Evolutionary conservation across 2,797 vertebrate genomes (phyloP), one percentile per base, ranked within the genome.

Genomic region (Acrocephalus scirpaceus): DNA sequence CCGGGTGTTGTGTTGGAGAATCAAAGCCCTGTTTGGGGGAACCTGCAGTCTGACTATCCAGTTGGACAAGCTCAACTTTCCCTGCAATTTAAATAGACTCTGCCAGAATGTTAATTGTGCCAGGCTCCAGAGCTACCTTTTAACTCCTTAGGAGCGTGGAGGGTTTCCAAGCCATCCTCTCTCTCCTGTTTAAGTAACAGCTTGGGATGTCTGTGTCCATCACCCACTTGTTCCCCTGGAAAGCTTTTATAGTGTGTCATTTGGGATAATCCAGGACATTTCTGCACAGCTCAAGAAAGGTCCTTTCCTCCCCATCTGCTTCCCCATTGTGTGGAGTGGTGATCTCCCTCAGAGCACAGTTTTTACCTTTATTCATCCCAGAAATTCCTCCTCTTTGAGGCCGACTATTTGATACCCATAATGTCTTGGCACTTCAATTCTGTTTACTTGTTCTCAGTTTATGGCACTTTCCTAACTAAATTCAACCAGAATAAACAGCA

Each of bases 41-140:
- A 34, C 90, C 88, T 83, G 79, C 8, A 54, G 72, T 71, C 90
- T 91, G 96, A 93, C 38, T 66, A 95, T 96, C 96, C 96, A 94
- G 96, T 96, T n/a, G 90, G 96, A 67, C 96, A 32, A 95, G 96
- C 93, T 93, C 76, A 56, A 78, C 90, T 93, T 93, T 94, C 90
- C 73, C 88, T 88, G 80, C 45, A 42, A 95, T 96, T 96, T 84
- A 86, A 90, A 96, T 95, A 60, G 14, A 25, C 92, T 90, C 79
- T 66, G 15, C 73, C 86, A 91, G 92, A 92, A 90, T 93, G 73
- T 53, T 64, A 77, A 96, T 94, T 6, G 0, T 56, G 79, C 88
- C 65, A 17, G 61, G 54, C 78, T 86, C 85, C 72, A 19, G 44
- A 88, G 16, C 25, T 79, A 1, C 76, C 22, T 76, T 83, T 96